Base-by-base conservation (phyloP, 2,797 vertebrate genomes). In the Meriones psammophilus region DNA sequence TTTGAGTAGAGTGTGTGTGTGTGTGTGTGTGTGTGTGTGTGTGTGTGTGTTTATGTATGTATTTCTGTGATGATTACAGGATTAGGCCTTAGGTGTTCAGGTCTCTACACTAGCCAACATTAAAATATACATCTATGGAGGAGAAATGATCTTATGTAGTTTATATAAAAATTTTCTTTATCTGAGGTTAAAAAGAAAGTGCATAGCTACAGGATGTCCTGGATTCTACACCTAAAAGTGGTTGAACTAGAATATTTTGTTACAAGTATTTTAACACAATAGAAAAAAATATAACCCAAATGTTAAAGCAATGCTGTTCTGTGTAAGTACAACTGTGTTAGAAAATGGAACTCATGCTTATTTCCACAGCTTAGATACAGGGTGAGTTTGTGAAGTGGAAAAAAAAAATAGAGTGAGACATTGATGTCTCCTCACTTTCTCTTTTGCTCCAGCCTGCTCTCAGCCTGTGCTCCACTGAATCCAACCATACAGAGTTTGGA, bases 111-210 rank as follows among this genome's bases (percentile, higher is more conserved):
- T 0, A 18, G 46, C 30, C 26, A 6, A 18, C 6, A 58, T 17
- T 42, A 1, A 39, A 96, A 95, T 60, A 93, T 8, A 88, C 1
- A 42, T 71, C n/a, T 94, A 56, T 87, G 60, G 76, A 91, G 24
- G 22, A 80, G 15, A 88, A 88, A 0, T 22, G 81, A 93, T 88
- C 30, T 88, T 42, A 42, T 42, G 42, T 42, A 42, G 42, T 42
- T 42, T 42, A 42, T 42, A 42, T 42, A 42, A 42, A 42, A 42
- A 42, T 42, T 42, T 42, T 42, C 42, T 42, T 42, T 42, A 42
- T 42, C 28, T 18, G 14, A 30, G 68, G 78, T 91, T 74, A 62
- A 86, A 94, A n/a, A 39, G 28, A 42, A 8, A 2, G 8, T 22
- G 30, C n/a, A 12, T 56, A 20, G 3, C 10, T 76, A 39, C 30